These are phyloP conservation scores for Patella pellucida DNA, from an alignment of 2,888 invertebrate species.

Conservation along the genomic window DNA sequence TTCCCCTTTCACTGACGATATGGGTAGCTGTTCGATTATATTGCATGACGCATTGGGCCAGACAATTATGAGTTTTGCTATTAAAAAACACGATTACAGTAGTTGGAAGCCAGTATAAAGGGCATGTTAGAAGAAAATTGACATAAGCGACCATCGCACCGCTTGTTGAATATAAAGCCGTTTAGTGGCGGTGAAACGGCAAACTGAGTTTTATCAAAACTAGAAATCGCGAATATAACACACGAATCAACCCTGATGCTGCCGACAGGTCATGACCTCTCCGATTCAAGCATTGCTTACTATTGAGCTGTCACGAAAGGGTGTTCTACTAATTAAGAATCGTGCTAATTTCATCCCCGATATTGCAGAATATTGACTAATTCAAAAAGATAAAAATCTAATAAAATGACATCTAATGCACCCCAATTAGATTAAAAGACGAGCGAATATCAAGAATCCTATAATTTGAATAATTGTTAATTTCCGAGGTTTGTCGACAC, in stretches of 20 bases:
- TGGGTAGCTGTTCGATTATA: slow-evolving; percentile 4
- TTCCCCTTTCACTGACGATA: slow-evolving; percentile 9
- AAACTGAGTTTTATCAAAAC: slow-evolving; percentile 5
- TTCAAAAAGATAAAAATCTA: slow-evolving; percentile 11
- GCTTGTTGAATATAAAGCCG: not conserved
- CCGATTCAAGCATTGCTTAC: not conserved
- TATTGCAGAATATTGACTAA: slow-evolving; percentile 9
- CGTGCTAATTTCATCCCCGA: slow-evolving; percentile 9
- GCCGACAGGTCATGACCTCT: not conserved
- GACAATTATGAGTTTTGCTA: slow-evolving; percentile 10
- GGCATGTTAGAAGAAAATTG: not conserved
- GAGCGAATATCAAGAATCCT: not conserved
- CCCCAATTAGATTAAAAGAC: slow-evolving; percentile 12
- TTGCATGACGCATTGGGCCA: slow-evolving; percentile 11
- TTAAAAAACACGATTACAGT: slow-evolving; percentile 1
- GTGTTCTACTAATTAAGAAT: slow-evolving; percentile 7
- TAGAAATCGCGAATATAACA: slow-evolving; percentile 6
- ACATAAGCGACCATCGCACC: slow-evolving; percentile 5
- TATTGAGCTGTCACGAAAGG: slow-evolving; percentile 7
- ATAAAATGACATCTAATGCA: slow-evolving; percentile 12
- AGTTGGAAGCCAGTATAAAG: not conserved
- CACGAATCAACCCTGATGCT: not conserved
- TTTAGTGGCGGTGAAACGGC: slow-evolving; percentile 1
- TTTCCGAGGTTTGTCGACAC: not conserved
- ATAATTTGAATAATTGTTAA: slow-evolving; percentile 12